Percentiles rank a stretch among this genome's conserved stretches.
These are phyloP conservation scores for Melanostoma scalare DNA, from an alignment of 2,888 invertebrate species.

Conservation along the genomic window DNA sequence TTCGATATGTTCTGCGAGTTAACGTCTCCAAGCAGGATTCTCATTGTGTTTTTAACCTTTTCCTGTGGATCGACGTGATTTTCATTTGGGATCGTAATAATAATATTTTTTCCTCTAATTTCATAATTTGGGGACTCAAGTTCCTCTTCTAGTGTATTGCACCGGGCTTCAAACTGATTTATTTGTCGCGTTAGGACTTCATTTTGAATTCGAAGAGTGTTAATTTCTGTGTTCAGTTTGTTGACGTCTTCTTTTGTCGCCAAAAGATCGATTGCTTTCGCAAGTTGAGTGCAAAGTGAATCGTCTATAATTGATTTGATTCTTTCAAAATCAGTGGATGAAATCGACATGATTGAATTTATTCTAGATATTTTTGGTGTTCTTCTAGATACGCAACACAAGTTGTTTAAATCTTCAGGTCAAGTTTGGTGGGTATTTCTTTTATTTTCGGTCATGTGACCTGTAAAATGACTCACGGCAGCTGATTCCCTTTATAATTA, in stretches of 20 bases:
- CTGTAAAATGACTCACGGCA: neutral
- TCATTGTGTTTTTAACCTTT: no score
- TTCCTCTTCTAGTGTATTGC: no score
- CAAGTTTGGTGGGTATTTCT: no score
- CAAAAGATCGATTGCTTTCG: slow-evolving; percentile 1
- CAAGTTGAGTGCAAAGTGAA: no score
- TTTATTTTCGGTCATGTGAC: slow-evolving; percentile 1
- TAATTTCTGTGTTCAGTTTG: slow-evolving; percentile 2
- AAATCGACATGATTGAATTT: slow-evolving; percentile 6
- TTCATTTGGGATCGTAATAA: no score
- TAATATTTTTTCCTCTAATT: no score
- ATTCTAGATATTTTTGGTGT: neutral
- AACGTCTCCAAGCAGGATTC: no score
- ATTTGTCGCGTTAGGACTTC: neutral
- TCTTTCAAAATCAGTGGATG: slow-evolving; percentile 2
- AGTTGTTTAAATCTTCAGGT: no score
- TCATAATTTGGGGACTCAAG: no score
- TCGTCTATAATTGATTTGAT: slow-evolving; percentile 1
- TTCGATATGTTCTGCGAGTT: neutral
- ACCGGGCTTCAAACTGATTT: no score
- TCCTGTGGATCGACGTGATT: no score
- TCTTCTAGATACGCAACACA: neutral
- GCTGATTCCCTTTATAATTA: neutral
- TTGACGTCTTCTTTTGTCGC: slow-evolving; percentile 1
- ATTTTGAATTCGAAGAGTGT: neutral